phyloP scores from a whole-genome alignment of 2,888 invertebrate species.

The Atrina japonica region DNA sequence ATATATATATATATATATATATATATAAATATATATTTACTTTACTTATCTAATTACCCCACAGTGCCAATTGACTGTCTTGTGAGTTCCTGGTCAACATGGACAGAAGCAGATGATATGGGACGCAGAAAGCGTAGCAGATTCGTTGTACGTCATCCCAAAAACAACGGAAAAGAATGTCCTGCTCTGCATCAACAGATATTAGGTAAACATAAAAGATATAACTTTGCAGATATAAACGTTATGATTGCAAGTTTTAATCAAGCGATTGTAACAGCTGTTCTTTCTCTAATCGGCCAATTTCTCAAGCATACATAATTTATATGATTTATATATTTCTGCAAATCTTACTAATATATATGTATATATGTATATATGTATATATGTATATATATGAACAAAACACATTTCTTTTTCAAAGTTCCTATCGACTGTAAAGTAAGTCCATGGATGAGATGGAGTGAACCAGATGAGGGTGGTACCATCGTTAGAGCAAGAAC shows the following conservation, averaged over 20 bases:
- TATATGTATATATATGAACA: too few relatives aligned
- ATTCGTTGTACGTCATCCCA: neutral
- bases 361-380: too few relatives aligned
- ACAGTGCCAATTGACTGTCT: conserved; percentile 12
- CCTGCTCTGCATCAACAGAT: neutral
- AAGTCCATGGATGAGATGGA: neutral
- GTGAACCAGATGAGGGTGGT: conserved; percentile 5
- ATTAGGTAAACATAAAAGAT: neutral
- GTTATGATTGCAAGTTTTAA: too few relatives aligned
- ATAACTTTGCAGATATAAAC: neutral
- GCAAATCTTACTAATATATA: too few relatives aligned
- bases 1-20: too few relatives aligned
- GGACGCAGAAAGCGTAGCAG: conserved; percentile 5
- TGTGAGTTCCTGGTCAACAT: conserved; percentile 5
- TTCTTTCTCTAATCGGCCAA: too few relatives aligned
- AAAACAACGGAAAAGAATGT: conserved; percentile 7
- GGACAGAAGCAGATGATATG: conserved; percentile 1
- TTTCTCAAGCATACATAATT: too few relatives aligned
- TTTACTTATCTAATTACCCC: neutral
- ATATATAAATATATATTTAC: too few relatives aligned
- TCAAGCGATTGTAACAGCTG: too few relatives aligned
- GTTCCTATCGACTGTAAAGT: conserved; percentile 12
- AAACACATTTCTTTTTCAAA: too few relatives aligned
- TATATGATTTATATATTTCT: too few relatives aligned
- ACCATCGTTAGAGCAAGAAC: neutral